Conservation (phyloP, 2,797 vertebrate genomes). For the Neopelma chrysocephalum region DNA sequence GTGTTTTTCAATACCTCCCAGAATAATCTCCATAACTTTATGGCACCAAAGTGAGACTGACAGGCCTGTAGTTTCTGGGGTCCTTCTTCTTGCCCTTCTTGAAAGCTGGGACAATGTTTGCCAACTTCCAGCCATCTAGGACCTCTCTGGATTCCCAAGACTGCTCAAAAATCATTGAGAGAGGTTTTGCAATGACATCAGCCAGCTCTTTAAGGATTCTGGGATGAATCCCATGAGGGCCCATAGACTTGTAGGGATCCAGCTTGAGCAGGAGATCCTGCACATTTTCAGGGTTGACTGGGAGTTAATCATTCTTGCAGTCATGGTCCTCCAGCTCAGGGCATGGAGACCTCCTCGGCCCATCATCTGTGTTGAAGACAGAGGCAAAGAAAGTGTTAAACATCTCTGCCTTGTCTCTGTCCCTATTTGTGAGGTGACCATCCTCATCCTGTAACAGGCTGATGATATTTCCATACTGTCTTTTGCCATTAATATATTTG, state of each 20-base stretch:
- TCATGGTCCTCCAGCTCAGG: background rate
- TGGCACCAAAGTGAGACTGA: too few species aligned
- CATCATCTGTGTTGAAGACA: background rate
- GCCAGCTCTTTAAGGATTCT: background rate
- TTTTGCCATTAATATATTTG: background rate
- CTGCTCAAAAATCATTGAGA: background rate
- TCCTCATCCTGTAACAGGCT: background rate
- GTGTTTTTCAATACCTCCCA: background rate
- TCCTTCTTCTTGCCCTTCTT: background rate
- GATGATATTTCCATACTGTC: background rate
- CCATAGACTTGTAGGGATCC: background rate
- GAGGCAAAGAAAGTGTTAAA: background rate
- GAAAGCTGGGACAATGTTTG: background rate
- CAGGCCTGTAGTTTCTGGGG: background rate
- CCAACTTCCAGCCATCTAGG: background rate
- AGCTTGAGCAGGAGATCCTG: background rate
- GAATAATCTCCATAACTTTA: background rate
- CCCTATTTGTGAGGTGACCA: background rate
- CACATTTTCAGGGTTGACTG: background rate
- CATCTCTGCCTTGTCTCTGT: background rate
- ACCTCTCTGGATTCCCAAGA: background rate
- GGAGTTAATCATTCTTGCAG: background rate
- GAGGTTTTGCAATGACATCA: background rate
- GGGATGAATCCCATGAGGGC: background rate
- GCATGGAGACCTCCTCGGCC: background rate